Base-by-base conservation (phyloP, 2,888 invertebrate species). In the Drosophila helvetica region DNA sequence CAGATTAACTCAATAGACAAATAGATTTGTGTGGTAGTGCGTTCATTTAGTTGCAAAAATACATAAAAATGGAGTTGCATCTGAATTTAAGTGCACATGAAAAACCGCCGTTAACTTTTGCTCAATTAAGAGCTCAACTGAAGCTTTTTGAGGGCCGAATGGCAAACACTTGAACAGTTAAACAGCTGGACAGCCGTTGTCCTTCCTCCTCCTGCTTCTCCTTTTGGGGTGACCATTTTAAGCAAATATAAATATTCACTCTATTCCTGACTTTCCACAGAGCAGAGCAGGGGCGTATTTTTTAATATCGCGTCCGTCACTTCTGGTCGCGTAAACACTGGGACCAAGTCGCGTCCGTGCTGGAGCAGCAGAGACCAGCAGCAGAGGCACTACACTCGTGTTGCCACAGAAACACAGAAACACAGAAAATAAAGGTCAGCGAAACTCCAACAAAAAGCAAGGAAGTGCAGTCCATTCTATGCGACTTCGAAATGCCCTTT, bases 111-210 rank as follows among this genome's bases (percentile, higher is more conserved):
- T 5, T 22, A 7, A n/a, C 7, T 38, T n/a, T 15, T n/a, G 1
- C 38, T n/a, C 3, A 10, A 25, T 10, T 8, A 30, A 17, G 15
- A n/a, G 9, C 9, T n/a, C 10, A 33, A n/a, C 45, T 2, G 38
- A 63, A 27, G 30, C 12, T 1, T 2, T 47, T 53, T 30, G 8
- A 55, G 51, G n/a, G 4, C 43, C 12, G 33, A 50, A 38, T 38
- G 22, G 46, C 25, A 60, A 58, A 56, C 27, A 54, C n/a, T 50
- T 33, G 1, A 8, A 52, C 38, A 60, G 27, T 50, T 33, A 1
- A 7, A 52, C 38, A 60, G 38, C 30, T 59, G 22, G 27, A 27
- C 8, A 25, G 6, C 10, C 19, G 30, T 22, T 30, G 10, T 17
- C 18, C 0, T 50, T 7, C 30, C 18, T 57, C 10, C 30, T 9